These are phyloP conservation scores for Cydia strobilella DNA, from an alignment of 1,140 invertebrate species.

Conservation along the genomic window DNA sequence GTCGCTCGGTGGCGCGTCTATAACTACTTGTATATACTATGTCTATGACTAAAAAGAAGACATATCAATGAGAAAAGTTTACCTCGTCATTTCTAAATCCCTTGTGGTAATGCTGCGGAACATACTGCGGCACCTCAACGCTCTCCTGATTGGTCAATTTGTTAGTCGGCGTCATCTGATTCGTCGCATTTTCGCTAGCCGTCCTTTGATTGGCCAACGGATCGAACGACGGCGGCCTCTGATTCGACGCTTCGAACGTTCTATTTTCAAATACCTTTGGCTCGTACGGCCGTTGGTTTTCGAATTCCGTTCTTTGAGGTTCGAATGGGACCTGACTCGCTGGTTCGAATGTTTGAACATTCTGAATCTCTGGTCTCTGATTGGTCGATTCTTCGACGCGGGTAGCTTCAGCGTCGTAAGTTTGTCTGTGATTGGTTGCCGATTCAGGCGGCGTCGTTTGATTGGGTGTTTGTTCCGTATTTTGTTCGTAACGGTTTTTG, in stretches of 20 bases:
- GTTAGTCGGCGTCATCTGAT: constrained; percentile 30
- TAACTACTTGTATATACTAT: too few relatives aligned
- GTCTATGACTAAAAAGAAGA: too few relatives aligned
- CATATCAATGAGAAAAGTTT: not conserved
- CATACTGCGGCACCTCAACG: constrained; percentile 44
- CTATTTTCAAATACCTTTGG: constrained; percentile 23
- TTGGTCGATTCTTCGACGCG: constrained; percentile 31
- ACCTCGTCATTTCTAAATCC: constrained; percentile 57
- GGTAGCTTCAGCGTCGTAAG: constrained; percentile 42
- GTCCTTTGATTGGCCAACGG: constrained; percentile 43
- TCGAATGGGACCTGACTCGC: constrained; percentile 10
- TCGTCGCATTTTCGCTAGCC: constrained; percentile 29
- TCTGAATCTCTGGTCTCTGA: constrained; percentile 25
- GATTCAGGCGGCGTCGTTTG: constrained; percentile 35
- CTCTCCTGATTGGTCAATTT: constrained; percentile 41
- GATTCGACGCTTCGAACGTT: constrained; percentile 36
- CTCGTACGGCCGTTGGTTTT: constrained; percentile 38
- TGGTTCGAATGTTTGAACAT: constrained; percentile 9
- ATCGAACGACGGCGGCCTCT: constrained; percentile 32
- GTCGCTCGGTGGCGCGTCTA: too few relatives aligned
- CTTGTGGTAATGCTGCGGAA: constrained; percentile 47
- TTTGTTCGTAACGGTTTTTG: constrained; percentile 43
- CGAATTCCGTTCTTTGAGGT: constrained; percentile 33
- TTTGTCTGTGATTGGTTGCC: constrained; percentile 43
- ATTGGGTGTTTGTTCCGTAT: constrained; percentile 35